Conservation (phyloP, 2,888 invertebrate species). For the Branchinecta sandiegonensis region DNA sequence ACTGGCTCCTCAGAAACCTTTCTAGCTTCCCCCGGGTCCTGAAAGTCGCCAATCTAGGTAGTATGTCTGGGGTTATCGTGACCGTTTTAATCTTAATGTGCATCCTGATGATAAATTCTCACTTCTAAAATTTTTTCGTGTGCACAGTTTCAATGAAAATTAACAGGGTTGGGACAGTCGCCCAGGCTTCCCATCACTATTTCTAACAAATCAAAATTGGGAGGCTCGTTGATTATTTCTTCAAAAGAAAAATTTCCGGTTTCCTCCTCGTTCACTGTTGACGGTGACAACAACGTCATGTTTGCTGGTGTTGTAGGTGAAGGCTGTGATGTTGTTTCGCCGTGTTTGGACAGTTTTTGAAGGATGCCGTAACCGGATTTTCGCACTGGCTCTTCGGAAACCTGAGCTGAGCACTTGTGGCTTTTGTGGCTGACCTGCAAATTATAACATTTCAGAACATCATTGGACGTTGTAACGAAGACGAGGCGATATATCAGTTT, state of each 20-base stretch:
- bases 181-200: neutral
- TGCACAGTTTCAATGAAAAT: neutral
- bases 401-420: conserved; percentile 10
- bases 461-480: too few relatives aligned
- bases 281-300: neutral
- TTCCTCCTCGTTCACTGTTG: neutral
- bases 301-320: neutral
- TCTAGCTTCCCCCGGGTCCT: too few relatives aligned
- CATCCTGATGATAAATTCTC: too few relatives aligned
- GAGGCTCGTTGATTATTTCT: conserved; percentile 10
- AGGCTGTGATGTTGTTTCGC: neutral
- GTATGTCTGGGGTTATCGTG: too few relatives aligned
- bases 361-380: conserved; percentile 15
- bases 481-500: too few relatives aligned
- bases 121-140: too few relatives aligned
- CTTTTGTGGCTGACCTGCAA: conserved; percentile 11
- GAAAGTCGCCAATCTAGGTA: too few relatives aligned
- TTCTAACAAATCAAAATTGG: neutral
- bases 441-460: neutral
- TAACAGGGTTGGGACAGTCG: neutral
- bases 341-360: neutral
- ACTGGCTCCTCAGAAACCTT: too few relatives aligned
- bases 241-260: neutral
- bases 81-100: too few relatives aligned
- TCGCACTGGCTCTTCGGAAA: neutral